Base-by-base conservation (phyloP, 2,113 vertebrate genomes). In the Odocoileus hemionus region DNA sequence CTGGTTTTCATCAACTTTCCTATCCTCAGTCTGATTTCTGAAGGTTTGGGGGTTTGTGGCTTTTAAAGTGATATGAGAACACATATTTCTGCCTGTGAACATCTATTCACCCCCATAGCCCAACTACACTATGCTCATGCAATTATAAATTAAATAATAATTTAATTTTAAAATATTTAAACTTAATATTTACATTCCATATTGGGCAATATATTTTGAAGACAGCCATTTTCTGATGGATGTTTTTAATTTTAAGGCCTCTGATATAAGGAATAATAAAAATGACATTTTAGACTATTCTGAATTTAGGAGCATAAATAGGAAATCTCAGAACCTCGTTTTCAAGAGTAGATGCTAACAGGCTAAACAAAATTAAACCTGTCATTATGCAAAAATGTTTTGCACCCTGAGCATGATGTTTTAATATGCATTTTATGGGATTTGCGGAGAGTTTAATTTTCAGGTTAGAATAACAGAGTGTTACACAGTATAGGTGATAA, bases 201-300 rank as follows among this genome's bases (percentile, higher is more conserved):
- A 98, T 98, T 97, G 96, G 97, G 97, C 90, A 93, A 98, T 99
- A 98, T 98, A 98, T 99, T 98, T 98, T 99, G 97, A 98, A 98
- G 98, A 98, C 98, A 98, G 97, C 97, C 98, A 86, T 98, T 98
- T 98, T 98, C 98, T 99, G 99, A 99, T 99, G 98, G 98, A 99
- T 99, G 98, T 98, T 98, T 99, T 99, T 99, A 99, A 99, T 99
- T 99, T 99, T 98, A 98, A 98, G 93, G 98, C 94, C 96, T 98
- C 98, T 98, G 99, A 99, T 99, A 98, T 94, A 98, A 98, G 98
- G 98, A 98, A 98, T 99, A 99, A 99, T 99, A 99, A 99, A 99
- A 99, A 97, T 98, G 98, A 98, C 98, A 98, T 95, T 99, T 99
- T 97, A 98, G 97, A 98, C 98, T 98, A 96, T 98, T 98, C 98